Conservation (phyloP, 1,140 invertebrate species). For the Psilanteris sp. region DNA sequence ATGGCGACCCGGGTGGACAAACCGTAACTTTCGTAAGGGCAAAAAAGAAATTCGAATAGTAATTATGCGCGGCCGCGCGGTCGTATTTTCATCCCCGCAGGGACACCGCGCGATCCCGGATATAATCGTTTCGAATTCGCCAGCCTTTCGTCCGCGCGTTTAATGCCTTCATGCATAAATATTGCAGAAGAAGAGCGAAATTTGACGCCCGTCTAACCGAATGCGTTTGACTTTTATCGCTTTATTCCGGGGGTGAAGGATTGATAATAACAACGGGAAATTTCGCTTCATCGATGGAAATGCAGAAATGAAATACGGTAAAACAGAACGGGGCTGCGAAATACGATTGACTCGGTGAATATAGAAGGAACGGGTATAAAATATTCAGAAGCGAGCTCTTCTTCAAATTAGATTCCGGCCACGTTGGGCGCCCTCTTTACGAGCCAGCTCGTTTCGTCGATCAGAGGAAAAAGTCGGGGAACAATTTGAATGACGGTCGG, state of each 20-base stretch:
- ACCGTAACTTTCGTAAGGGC: too few species aligned
- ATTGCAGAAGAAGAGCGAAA: too few species aligned
- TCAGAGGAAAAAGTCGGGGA: conserved; percentile 22
- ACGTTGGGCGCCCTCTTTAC: conserved; percentile 28
- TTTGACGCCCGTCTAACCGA: too few species aligned
- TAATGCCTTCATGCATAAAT: too few species aligned
- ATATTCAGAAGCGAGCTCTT: conserved; percentile 55
- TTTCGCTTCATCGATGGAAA: conserved; percentile 10
- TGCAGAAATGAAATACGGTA: conserved; percentile 21
- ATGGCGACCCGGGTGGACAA: too few species aligned
- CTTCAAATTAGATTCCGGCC: conserved; percentile 50
- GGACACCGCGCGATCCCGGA: too few species aligned
- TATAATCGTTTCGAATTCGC: too few species aligned
- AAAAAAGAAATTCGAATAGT: too few species aligned
- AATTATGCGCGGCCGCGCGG: too few species aligned
- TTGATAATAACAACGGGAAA: conserved; percentile 28
- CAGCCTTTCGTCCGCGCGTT: too few species aligned
- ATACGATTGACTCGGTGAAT: conserved; percentile 51
- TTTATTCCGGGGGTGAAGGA: not conserved
- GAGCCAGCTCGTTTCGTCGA: conserved; percentile 25
- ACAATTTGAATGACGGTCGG: conserved; percentile 5
- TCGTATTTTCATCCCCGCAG: too few species aligned
- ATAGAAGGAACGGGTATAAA: conserved; percentile 31
- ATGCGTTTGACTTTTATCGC: too few species aligned
- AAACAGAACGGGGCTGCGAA: conserved; percentile 35